phyloP scores from a whole-genome alignment of 1,140 invertebrate species.

The Drosophila nasuta region DNA sequence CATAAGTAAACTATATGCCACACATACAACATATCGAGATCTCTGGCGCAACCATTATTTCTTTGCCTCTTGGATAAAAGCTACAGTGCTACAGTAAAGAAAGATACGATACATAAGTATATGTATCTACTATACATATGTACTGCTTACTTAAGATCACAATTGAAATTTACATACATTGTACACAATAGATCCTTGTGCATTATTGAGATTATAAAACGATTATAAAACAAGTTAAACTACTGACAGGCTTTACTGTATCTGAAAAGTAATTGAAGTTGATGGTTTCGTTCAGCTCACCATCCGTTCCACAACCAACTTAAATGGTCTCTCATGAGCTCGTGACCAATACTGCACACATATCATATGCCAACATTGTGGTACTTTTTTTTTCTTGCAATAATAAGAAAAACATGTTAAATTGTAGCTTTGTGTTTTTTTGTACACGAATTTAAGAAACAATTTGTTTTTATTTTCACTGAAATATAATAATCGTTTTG shows the following conservation, averaged over 20 bases:
- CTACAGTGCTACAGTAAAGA: conserved; percentile 6
- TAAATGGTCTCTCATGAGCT: neutral
- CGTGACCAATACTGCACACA: neutral
- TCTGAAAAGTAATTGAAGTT: neutral
- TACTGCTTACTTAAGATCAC: too few relatives aligned
- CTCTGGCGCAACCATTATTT: conserved; percentile 44
- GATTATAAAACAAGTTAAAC: neutral
- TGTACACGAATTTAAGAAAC: conserved; percentile 82
- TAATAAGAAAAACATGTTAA: conserved; percentile 23
- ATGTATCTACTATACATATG: too few relatives aligned
- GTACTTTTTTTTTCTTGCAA: neutral
- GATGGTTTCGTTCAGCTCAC: neutral
- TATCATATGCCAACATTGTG: neutral
- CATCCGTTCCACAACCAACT: neutral
- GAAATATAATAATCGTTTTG: conserved; percentile 83
- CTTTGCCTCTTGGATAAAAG: conserved; percentile 6
- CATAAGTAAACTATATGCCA: conserved; percentile 15
- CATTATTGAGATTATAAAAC: too few relatives aligned
- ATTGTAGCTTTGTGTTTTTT: conserved; percentile 74
- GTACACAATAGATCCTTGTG: too few relatives aligned
- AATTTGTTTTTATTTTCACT: conserved; percentile 82
- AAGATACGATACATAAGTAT: neutral
- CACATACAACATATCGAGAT: conserved; percentile 18
- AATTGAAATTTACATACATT: too few relatives aligned
- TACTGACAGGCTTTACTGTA: conserved; percentile 3